Base-by-base conservation (phyloP, 1,140 invertebrate species). In the Aphaenogaster rudis region DNA sequence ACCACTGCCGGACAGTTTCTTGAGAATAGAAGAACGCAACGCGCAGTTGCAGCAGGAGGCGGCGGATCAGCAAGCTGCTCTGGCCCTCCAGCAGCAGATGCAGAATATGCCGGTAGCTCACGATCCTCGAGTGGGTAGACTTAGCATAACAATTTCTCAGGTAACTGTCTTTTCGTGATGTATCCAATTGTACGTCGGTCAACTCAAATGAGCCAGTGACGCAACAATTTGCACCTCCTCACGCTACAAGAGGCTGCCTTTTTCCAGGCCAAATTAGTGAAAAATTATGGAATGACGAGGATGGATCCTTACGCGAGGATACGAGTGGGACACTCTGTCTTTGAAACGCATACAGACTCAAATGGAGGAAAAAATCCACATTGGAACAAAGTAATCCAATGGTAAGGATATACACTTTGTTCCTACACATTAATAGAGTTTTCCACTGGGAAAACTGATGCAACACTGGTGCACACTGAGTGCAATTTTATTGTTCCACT, bases 231-330 rank as follows among this genome's bases (percentile, higher is more conserved):
- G 1, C 3, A 45, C 15, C 28, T 59, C 52, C 42, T 36, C 45
- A 36, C 54, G 1, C 87, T 78, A n/a, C 64, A 88, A 84, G 39
- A 84, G 42, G 28, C 48, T 63, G 63, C 86, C 89, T 79, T 33
- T 61, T 86, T 86, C 17, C 21, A 98, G 96, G 98, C 99, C 9
- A 99, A 98, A 95, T 96, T 99, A 76, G 97, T 97, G 2, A 99
- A 99, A 96, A 99, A 99, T 95, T 99, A 99, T 97, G 99, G 99
- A 52, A 96, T 99, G 88, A 98, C 98, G 3, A 96, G 98, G 87
- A 99, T 99, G 99, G 99, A 99, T 96, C 99, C 99, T 0, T 99
- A 99, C 95, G 98, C 98, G n/a, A 96, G 99, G 90, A 94, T 99
- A 66, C 96, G 98, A 90, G 97, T 99, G 54, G 99, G 99, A 2